Percentiles rank a stretch among this genome's conserved stretches.
Conservation (phyloP, 2,888 invertebrate genomes). For the Machimus rusticus region DNA sequence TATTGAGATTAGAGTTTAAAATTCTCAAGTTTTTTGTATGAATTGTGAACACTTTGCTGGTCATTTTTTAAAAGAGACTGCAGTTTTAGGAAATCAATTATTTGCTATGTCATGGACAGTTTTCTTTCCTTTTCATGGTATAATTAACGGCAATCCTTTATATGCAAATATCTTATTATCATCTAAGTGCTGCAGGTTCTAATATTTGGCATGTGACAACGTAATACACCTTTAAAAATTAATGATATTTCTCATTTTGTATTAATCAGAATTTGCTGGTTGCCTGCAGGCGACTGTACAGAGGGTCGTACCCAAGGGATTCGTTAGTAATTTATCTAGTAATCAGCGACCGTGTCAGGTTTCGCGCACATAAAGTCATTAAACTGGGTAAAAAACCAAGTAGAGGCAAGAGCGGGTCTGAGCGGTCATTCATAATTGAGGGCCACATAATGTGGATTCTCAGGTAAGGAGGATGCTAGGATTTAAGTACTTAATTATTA, state of each 20-base stretch:
- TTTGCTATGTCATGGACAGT: not conserved
- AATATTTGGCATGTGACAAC: not conserved
- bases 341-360: conserved; percentile 31
- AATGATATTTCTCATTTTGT: conserved; percentile 22
- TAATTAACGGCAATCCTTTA: not conserved
- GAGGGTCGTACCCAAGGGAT: conserved; percentile 14
- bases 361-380: conserved; percentile 38
- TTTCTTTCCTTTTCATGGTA: not conserved
- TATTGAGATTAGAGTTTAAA: too few species aligned
- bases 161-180: not conserved
- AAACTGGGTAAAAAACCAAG: not conserved
- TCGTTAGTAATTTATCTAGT: conserved; percentile 40
- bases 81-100: not conserved
- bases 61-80: too few species aligned
- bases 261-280: conserved; percentile 36
- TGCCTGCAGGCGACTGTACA: not conserved
- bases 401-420: not conserved
- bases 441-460: not conserved
- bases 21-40: too few species aligned
- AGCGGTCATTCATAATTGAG: conserved; percentile 19
- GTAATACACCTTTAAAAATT: conserved; percentile 30
- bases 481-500: not conserved
- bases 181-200: not conserved
- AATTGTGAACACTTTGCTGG: too few species aligned
- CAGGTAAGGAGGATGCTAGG: not conserved